A percentile compares a stretch with the other conserved stretches of the same genome.
These are phyloP conservation scores for Poeciliopsis retropinna DNA, from an alignment of 2,113 vertebrate genomes.

Conservation along the genomic window DNA sequence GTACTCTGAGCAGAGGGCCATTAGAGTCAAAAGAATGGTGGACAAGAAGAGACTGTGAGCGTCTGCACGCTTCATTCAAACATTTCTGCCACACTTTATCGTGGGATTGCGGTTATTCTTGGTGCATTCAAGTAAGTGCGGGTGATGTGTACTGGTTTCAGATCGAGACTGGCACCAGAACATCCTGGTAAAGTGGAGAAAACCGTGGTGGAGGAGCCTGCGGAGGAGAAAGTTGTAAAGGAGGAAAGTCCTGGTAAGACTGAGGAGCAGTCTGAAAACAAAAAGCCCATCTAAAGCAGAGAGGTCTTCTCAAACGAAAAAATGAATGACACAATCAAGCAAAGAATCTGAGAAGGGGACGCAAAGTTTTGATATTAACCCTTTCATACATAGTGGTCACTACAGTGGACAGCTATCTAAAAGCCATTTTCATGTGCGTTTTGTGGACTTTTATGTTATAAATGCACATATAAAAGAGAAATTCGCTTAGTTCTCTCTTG, in stretches of 20 bases:
- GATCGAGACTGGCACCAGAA: conserved; percentile 91
- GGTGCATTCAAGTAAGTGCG: background rate
- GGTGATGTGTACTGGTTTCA: conserved; percentile 54
- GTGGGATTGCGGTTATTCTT: background rate
- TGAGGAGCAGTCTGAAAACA: background rate
- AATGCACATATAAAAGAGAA: no score
- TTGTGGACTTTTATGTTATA: no score
- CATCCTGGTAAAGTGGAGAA: conserved; percentile 74
- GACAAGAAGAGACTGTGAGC: conserved; percentile 98
- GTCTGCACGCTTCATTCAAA: background rate
- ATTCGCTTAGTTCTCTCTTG: no score
- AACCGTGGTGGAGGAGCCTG: conserved; percentile 56
- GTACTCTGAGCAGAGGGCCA: conserved; percentile 96
- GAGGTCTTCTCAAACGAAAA: background rate
- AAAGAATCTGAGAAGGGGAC: no score
- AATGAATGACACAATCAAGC: no score
- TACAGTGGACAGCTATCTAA: no score
- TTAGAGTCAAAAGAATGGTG: conserved; percentile 92
- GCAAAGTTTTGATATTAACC: no score
- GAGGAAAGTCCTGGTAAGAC: conserved; percentile 84
- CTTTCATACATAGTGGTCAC: no score
- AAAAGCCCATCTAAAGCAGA: background rate
- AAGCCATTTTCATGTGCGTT: no score
- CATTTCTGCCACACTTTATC: background rate
- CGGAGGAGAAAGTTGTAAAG: conserved; percentile 75